Conservation (phyloP, 2,888 invertebrate genomes). For the Lepidonotus clava region DNA sequence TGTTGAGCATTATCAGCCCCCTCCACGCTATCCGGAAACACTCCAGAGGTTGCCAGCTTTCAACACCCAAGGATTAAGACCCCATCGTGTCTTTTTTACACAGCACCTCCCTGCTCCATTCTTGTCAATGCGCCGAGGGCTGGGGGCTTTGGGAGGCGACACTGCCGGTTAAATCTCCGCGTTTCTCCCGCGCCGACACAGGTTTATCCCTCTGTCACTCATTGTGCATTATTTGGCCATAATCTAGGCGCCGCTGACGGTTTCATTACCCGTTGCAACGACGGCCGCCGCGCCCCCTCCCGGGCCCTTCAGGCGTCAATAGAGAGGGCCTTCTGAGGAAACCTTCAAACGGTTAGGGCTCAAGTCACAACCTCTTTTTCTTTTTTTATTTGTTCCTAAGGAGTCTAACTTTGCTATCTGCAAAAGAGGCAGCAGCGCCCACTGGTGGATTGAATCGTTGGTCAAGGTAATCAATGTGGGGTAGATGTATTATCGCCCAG, state of each 20-base stretch:
- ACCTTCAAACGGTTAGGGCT: not conserved
- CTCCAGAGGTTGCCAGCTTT: conserved; percentile 18
- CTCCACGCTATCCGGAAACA: conserved; percentile 49
- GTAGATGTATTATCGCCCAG: not conserved
- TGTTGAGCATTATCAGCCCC: conserved; percentile 49
- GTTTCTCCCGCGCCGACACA: not conserved
- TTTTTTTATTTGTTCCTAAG: too few relatives aligned
- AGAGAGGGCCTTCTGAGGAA: not conserved
- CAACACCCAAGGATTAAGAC: conserved; percentile 28
- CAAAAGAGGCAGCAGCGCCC: not conserved
- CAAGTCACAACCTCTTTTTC: not conserved
- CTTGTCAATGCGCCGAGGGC: conserved; percentile 35
- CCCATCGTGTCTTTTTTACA: conserved; percentile 46
- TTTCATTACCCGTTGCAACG: conserved; percentile 40
- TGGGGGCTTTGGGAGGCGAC: not conserved
- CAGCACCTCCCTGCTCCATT: conserved; percentile 38
- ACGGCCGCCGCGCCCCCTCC: not conserved
- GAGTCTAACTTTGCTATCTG: conserved; percentile 10
- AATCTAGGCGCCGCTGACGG: conserved; percentile 45
- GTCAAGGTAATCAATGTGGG: not conserved
- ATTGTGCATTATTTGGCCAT: conserved; percentile 37
- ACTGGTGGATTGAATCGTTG: not conserved
- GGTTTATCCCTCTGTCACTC: conserved; percentile 34
- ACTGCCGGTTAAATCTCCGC: not conserved
- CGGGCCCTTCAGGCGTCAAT: not conserved